Evolutionary conservation across 23 tunicate genomes (phyloP).

Genomic region (Ciona savignyi): DNA sequence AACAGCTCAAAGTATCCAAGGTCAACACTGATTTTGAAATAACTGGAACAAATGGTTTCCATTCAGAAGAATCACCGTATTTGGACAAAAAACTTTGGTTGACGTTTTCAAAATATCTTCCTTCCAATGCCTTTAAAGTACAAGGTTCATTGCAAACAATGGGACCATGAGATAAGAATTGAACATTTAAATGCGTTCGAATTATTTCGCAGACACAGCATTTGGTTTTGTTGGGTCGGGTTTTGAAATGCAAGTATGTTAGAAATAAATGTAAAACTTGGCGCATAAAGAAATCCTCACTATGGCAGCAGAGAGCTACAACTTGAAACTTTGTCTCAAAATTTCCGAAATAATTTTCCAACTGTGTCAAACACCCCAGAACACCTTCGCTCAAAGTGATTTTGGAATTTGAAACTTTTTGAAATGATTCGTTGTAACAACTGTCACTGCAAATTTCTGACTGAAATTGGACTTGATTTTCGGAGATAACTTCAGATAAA

Average conservation of each 20-base stretch:
- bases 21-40: not conserved
- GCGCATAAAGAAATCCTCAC: not conserved
- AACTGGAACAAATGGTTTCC: not conserved
- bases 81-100: not conserved
- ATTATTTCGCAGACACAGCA: not conserved
- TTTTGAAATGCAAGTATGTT: not conserved
- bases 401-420: not conserved
- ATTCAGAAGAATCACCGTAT: not conserved
- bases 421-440: not conserved
- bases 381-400: not conserved
- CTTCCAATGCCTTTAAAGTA: not conserved
- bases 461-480: not conserved
- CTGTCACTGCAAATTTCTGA: not conserved
- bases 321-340: not conserved
- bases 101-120: not conserved
- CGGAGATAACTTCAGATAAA: not conserved
- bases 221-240: not conserved
- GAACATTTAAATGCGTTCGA: no score
- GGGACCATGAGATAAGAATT: not conserved
- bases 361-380: not conserved
- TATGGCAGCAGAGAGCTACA: not conserved
- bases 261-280: not conserved
- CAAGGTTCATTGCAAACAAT: not conserved
- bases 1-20: not conserved
- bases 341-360: not conserved